Evolutionary conservation across 2,888 invertebrate genomes (phyloP).

Genomic region (Podabrus alpinus): DNA sequence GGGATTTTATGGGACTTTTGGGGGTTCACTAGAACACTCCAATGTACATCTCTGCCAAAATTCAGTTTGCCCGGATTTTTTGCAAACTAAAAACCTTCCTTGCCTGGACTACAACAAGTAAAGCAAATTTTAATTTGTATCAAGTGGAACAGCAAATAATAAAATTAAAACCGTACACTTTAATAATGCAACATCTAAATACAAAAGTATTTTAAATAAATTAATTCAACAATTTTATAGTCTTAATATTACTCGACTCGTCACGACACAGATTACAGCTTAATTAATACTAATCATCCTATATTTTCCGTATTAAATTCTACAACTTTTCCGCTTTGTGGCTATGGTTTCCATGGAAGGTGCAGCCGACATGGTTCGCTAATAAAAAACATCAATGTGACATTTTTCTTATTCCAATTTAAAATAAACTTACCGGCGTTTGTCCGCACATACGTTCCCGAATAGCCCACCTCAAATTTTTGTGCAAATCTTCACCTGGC

Average conservation of each 20-base stretch:
- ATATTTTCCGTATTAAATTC: neutral
- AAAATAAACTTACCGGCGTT: constrained; percentile 36
- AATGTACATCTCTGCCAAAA: too few relatives aligned
- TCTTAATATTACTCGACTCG: neutral
- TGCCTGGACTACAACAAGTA: too few relatives aligned
- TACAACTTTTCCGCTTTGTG: neutral
- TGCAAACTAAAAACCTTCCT: too few relatives aligned
- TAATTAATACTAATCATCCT: neutral
- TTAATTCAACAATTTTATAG: neutral
- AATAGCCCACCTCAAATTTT: constrained; percentile 70
- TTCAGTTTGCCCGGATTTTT: too few relatives aligned
- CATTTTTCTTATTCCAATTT: neutral
- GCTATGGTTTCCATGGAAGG: constrained; percentile 10
- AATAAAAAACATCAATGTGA: neutral
- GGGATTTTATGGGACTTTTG: too few relatives aligned
- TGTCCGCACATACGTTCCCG: constrained; percentile 69
- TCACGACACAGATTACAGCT: neutral
- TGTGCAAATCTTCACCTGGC: constrained; percentile 73
- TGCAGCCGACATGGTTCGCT: constrained; percentile 5
- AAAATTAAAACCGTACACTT: neutral
- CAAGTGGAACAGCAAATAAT: too few relatives aligned
- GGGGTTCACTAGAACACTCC: too few relatives aligned
- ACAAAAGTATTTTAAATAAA: neutral
- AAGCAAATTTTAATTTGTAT: too few relatives aligned
- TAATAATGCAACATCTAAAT: neutral